Evolutionary conservation across 2,113 vertebrate species (phyloP).

Genomic region (Phrynosoma platyrhinos): DNA sequence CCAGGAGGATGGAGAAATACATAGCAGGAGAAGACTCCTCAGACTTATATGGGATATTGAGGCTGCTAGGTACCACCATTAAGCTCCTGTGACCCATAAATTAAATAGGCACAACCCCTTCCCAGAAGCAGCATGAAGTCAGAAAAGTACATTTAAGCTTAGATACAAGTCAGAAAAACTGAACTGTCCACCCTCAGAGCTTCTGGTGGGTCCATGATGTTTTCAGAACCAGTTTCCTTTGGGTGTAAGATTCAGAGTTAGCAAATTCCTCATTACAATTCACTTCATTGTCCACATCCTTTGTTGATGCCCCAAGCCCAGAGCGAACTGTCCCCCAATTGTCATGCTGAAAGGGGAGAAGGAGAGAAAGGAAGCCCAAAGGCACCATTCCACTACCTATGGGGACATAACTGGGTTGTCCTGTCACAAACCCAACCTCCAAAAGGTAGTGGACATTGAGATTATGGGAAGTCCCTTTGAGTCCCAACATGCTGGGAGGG

Average conservation of each 20-base stretch:
- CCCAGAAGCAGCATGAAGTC: background rate
- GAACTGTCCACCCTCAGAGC: background rate
- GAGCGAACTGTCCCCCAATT: background rate
- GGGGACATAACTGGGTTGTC: no score
- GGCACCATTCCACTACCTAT: background rate
- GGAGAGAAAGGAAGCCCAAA: no score
- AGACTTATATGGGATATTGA: no score
- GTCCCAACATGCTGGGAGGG: background rate
- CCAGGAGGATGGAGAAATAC: background rate
- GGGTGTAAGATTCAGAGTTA: background rate
- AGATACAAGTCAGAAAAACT: background rate
- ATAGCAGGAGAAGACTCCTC: background rate
- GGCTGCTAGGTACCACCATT: no score
- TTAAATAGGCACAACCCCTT: background rate
- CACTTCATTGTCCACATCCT: background rate
- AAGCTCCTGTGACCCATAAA: background rate
- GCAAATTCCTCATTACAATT: background rate
- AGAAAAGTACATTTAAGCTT: background rate
- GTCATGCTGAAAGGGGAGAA: no score
- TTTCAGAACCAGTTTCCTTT: background rate
- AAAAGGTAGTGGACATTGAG: no score
- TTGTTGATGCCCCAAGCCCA: background rate
- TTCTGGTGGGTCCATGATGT: background rate
- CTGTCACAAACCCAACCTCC: background rate
- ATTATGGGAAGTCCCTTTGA: background rate